These are phyloP conservation scores for Psilopogon haemacephalus DNA, from an alignment of 2,113 vertebrate genomes.

Conservation along the genomic window DNA sequence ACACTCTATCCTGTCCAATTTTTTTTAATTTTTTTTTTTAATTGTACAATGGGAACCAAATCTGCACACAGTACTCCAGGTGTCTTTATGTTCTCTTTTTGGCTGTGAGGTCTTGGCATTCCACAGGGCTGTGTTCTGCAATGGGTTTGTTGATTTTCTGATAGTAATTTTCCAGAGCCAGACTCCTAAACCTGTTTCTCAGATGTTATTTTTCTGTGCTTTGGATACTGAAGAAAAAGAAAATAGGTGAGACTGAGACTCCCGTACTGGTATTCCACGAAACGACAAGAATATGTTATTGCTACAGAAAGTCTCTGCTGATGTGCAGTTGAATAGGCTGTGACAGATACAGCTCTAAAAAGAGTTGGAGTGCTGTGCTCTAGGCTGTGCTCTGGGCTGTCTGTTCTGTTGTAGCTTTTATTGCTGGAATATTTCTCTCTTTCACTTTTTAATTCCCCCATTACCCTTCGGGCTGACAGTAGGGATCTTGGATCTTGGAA, in stretches of 20 bases:
- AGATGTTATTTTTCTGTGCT: neutral
- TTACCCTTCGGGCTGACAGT: neutral
- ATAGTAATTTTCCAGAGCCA: neutral
- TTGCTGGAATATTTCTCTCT: neutral
- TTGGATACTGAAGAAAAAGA: neutral
- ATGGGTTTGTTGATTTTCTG: neutral
- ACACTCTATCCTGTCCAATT: too few relatives aligned
- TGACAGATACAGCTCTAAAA: neutral
- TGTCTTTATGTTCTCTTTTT: neutral
- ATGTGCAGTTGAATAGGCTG: neutral
- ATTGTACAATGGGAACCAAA: too few relatives aligned
- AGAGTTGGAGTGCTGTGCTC: neutral
- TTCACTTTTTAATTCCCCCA: neutral
- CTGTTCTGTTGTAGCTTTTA: neutral
- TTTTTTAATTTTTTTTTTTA: too few relatives aligned
- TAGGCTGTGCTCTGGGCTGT: neutral
- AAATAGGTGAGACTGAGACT: neutral
- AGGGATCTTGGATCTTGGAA: neutral
- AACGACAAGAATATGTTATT: neutral
- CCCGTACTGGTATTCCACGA: fast-evolving
- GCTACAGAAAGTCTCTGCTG: neutral
- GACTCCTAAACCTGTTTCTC: neutral
- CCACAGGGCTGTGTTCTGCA: neutral
- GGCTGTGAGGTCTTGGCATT: neutral
- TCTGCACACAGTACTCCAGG: too few relatives aligned